Conservation (phyloP, 2,113 vertebrate species). For the Phyllostomus discolor region DNA sequence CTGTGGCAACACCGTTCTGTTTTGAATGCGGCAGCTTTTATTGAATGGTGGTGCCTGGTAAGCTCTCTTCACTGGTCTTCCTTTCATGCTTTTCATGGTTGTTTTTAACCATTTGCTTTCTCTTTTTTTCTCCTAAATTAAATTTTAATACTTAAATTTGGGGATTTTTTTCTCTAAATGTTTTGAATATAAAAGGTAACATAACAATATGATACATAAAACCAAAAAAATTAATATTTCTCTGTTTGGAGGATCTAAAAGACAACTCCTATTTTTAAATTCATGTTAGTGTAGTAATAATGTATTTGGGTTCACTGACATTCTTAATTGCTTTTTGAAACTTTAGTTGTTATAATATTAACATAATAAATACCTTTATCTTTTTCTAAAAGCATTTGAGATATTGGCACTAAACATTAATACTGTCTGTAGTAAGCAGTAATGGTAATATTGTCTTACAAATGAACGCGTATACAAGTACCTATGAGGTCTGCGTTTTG, state of each 20-base stretch:
- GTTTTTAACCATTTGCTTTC: background rate
- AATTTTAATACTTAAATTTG: conserved; percentile 1
- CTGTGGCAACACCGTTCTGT: background rate
- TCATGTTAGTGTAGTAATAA: background rate
- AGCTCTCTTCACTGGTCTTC: conserved; percentile 18
- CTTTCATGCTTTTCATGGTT: background rate
- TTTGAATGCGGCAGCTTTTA: conserved; percentile 25
- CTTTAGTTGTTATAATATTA: background rate
- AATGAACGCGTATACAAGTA: background rate
- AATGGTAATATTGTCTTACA: background rate
- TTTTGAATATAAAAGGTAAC: background rate
- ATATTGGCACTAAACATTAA: background rate
- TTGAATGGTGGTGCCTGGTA: conserved; percentile 46
- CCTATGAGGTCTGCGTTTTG: background rate
- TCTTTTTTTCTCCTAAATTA: background rate
- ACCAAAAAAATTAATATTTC: background rate
- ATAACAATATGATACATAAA: background rate
- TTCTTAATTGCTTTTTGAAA: conserved; percentile 26
- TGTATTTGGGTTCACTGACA: background rate
- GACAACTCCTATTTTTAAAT: background rate
- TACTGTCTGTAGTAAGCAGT: background rate
- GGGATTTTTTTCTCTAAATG: background rate
- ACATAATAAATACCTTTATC: background rate
- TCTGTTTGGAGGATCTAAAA: background rate
- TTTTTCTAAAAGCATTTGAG: conserved; percentile 1